Percentiles rank a stretch among this genome's conserved stretches.
These are phyloP conservation scores for Ceratina australensis DNA, from an alignment of 1,140 invertebrate species.

Conservation along the genomic window DNA sequence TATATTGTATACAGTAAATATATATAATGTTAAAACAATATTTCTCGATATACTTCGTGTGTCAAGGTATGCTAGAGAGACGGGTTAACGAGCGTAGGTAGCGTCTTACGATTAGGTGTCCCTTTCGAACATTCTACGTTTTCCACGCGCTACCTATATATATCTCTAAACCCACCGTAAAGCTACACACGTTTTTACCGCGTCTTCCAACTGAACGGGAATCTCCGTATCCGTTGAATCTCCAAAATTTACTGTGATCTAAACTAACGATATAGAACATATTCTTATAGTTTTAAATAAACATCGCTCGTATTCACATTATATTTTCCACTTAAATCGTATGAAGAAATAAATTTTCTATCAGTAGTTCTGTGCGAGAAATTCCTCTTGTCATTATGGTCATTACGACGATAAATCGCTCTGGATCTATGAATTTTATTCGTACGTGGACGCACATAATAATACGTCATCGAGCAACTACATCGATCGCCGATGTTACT, in stretches of 20 bases:
- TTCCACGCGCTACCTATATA: background rate
- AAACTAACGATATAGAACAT: slow-evolving; percentile 6
- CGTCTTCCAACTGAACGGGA: too few species aligned
- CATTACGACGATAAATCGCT: slow-evolving; percentile 23
- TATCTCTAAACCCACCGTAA: too few species aligned
- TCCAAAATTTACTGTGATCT: slow-evolving; percentile 59
- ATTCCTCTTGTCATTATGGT: slow-evolving; percentile 40
- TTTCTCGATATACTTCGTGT: slow-evolving; percentile 63
- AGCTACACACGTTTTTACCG: too few species aligned
- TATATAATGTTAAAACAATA: slow-evolving; percentile 68
- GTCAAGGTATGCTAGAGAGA: slow-evolving; percentile 22
- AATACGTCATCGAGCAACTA: background rate
- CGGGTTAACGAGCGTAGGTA: background rate
- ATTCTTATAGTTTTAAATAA: slow-evolving; percentile 40
- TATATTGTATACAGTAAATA: slow-evolving; percentile 76
- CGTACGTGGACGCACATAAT: background rate
- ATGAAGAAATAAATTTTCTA: slow-evolving; percentile 47
- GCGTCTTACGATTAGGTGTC: slow-evolving; percentile 18
- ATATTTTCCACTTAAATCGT: slow-evolving; percentile 43
- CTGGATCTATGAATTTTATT: background rate
- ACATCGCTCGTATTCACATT: slow-evolving; percentile 41
- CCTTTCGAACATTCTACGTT: slow-evolving; percentile 30
- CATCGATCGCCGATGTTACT: slow-evolving; percentile 4
- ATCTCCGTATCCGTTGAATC: slow-evolving; percentile 16
- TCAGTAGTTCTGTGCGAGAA: slow-evolving; percentile 20